Percentiles rank a stretch among this genome's conserved stretches.
Evolutionary conservation across 2,797 vertebrate species (phyloP).

Genomic region (Toxotes lorentzi): DNA sequence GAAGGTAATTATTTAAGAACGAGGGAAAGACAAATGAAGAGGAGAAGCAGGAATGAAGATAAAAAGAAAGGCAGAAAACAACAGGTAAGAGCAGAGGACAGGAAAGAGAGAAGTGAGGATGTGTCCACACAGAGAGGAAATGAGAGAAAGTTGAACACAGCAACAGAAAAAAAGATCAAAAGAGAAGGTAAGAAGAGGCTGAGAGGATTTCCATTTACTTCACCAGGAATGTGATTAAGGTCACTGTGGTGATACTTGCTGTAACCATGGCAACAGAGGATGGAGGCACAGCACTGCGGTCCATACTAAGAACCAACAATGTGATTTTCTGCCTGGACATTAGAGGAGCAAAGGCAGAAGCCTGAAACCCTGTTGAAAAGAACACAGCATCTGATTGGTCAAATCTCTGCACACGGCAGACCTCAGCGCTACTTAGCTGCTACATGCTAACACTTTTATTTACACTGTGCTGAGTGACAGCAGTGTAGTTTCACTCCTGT

Average conservation of each 20-base stretch:
- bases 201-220: constrained; percentile 42
- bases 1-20: neutral
- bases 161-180: neutral
- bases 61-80: neutral
- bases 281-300: neutral
- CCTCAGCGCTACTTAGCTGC: too few species aligned
- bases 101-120: neutral
- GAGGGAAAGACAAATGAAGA: neutral
- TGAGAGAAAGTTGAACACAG: neutral
- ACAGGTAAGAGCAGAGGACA: neutral
- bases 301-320: constrained; percentile 30
- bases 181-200: constrained; percentile 7
- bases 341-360: neutral
- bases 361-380: too few species aligned
- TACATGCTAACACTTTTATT: too few species aligned
- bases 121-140: too few species aligned
- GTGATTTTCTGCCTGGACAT: constrained; percentile 27
- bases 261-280: constrained; percentile 60
- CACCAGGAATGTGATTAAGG: constrained; percentile 53
- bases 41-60: neutral
- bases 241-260: constrained; percentile 47
- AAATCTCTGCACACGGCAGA: too few species aligned
- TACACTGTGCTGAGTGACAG: too few species aligned
- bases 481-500: too few species aligned
- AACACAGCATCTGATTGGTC: too few species aligned